A percentile compares a stretch with the other conserved stretches of the same genome.
These are phyloP conservation scores for Cephus nigrinus DNA, from an alignment of 2,888 invertebrate genomes.

Conservation along the genomic window DNA sequence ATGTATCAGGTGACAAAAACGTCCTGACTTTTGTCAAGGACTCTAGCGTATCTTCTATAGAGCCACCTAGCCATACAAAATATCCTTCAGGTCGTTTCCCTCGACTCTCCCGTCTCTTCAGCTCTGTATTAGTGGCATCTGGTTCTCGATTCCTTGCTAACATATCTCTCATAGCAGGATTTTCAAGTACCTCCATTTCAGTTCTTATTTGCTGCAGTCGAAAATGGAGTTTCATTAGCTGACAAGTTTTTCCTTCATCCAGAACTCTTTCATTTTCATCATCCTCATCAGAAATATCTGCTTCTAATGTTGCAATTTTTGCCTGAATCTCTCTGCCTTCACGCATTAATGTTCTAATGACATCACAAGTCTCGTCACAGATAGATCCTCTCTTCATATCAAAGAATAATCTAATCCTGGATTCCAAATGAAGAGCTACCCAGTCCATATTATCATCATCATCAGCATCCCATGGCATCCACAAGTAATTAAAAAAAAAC, in stretches of 20 bases:
- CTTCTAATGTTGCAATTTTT: slow-evolving; percentile 66
- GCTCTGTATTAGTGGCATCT: slow-evolving; percentile 29
- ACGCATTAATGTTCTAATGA: slow-evolving; percentile 68
- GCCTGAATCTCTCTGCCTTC: slow-evolving; percentile 70
- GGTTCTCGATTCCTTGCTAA: slow-evolving; percentile 50
- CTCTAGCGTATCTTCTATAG: slow-evolving; percentile 66
- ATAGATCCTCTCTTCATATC: slow-evolving; percentile 71
- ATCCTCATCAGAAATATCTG: slow-evolving; percentile 56
- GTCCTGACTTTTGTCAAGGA: slow-evolving; percentile 65
- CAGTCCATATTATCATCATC: slow-evolving; percentile 73
- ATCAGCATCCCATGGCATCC: slow-evolving; percentile 80
- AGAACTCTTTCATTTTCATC: slow-evolving; percentile 36
- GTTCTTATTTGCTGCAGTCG: slow-evolving; percentile 70
- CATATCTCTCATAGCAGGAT: slow-evolving; percentile 71
- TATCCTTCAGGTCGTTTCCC: slow-evolving; percentile 48
- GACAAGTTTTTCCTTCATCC: slow-evolving; percentile 63
- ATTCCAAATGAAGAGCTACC: slow-evolving; percentile 69
- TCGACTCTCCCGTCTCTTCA: slow-evolving; percentile 43
- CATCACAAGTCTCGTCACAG: slow-evolving; percentile 67
- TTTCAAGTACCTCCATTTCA: slow-evolving; percentile 72
- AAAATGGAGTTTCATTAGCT: slow-evolving; percentile 70
- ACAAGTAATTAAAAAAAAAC: slow-evolving; percentile 75
- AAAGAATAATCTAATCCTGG: slow-evolving; percentile 70
- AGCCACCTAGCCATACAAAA: slow-evolving; percentile 67
- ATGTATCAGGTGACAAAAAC: slow-evolving; percentile 57